Percentiles rank a stretch among this genome's conserved stretches.
Evolutionary conservation across 2,797 vertebrate genomes (phyloP).

Genomic region (Catamblyrhynchus diadema): DNA sequence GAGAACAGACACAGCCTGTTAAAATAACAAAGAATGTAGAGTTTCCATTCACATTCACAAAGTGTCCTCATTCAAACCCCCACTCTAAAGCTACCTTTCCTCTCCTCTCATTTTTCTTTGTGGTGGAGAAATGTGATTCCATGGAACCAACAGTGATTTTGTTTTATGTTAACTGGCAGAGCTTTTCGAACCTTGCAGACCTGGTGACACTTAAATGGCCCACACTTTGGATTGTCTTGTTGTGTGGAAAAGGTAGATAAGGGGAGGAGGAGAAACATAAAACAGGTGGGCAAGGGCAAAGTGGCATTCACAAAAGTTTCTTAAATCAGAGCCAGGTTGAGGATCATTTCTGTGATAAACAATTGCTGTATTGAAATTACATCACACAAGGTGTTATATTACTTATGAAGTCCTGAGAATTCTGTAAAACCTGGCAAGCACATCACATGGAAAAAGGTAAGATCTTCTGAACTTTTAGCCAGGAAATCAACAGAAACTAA

Average conservation of each 20-base stretch:
- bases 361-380: slow-evolving; percentile 74
- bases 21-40: slow-evolving; percentile 96
- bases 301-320: slow-evolving; percentile 84
- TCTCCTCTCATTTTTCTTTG: slow-evolving; percentile 86
- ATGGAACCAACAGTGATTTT: slow-evolving; percentile 82
- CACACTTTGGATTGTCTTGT: slow-evolving; percentile 87
- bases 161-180: slow-evolving; percentile 86
- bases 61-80: slow-evolving; percentile 93
- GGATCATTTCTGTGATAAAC: slow-evolving; percentile 65
- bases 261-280: slow-evolving; percentile 87
- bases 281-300: slow-evolving; percentile 84
- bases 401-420: slow-evolving; percentile 75
- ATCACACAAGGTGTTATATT: slow-evolving; percentile 79
- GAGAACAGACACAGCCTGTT: slow-evolving; percentile 95
- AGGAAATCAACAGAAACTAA: slow-evolving; percentile 62
- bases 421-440: slow-evolving; percentile 59
- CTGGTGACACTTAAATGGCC: slow-evolving; percentile 91
- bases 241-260: slow-evolving; percentile 85
- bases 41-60: slow-evolving; percentile 92
- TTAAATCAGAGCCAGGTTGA: slow-evolving; percentile 72
- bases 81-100: slow-evolving; percentile 89
- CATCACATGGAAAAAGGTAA: slow-evolving; percentile 30
- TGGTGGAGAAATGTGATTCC: slow-evolving; percentile 83
- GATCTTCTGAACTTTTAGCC: slow-evolving; percentile 56
- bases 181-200: slow-evolving; percentile 84